These are phyloP conservation scores for Morphnarchus princeps DNA, from an alignment of 2,113 vertebrate genomes.

Conservation along the genomic window DNA sequence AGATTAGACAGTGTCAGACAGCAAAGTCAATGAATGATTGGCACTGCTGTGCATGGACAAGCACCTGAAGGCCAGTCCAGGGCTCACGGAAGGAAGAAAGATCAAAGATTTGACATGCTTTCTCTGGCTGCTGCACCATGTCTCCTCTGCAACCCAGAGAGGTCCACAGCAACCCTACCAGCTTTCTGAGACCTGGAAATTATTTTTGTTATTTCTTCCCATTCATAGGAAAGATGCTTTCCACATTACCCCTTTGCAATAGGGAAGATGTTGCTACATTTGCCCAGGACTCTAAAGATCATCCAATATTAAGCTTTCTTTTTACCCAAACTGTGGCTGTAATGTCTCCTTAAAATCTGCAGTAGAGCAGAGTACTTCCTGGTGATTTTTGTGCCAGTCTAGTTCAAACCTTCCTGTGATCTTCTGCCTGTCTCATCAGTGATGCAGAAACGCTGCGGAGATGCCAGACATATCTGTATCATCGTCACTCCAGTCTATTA, in stretches of 20 bases:
- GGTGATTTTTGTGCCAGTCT: neutral
- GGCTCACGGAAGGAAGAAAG: neutral
- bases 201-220: neutral
- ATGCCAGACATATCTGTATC: neutral
- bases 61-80: neutral
- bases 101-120: neutral
- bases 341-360: neutral
- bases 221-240: neutral
- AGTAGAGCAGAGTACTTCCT: neutral
- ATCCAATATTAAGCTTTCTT: neutral
- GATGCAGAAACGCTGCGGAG: neutral
- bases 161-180: neutral
- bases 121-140: neutral
- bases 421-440: neutral
- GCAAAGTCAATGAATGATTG: neutral
- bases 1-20: neutral
- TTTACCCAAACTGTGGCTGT: neutral
- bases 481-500: neutral
- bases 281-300: neutral
- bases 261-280: neutral
- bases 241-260: neutral
- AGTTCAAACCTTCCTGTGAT: neutral
- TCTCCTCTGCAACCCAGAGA: fast-evolving
- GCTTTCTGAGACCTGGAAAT: neutral
- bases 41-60: neutral